Conservation (phyloP, 2,888 invertebrate genomes). For the Drosophila macrospina region DNA sequence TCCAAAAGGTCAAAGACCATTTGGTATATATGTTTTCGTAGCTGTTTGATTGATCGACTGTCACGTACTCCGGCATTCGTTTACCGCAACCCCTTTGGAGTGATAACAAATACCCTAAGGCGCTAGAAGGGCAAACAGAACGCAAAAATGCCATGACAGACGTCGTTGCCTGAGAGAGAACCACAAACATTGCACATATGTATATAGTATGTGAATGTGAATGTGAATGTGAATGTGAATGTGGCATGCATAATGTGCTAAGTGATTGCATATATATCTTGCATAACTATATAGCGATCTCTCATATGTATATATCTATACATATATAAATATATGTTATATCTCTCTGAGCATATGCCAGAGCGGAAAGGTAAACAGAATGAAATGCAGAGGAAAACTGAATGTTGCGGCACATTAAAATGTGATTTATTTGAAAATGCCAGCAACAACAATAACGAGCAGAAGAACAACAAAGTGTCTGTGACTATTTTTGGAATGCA, state of each 20-base stretch:
- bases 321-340: not conserved
- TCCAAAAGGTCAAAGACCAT: slow-evolving; percentile 37
- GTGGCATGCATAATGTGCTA: slow-evolving; percentile 24
- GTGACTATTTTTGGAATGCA: slow-evolving; percentile 66
- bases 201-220: not conserved
- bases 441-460: slow-evolving; percentile 16
- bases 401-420: slow-evolving; percentile 68
- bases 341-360: slow-evolving; percentile 5
- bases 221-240: too few relatives aligned
- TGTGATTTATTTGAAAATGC: slow-evolving; percentile 69
- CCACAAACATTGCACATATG: not conserved
- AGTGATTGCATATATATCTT: slow-evolving; percentile 33
- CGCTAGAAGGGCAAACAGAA: slow-evolving; percentile 25
- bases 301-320: not conserved
- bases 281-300: slow-evolving; percentile 41
- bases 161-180: not conserved
- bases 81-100: slow-evolving; percentile 12
- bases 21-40: not conserved
- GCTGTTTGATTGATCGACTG: slow-evolving; percentile 39
- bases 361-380: slow-evolving; percentile 18
- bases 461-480: slow-evolving; percentile 30
- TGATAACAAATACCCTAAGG: slow-evolving; percentile 27
- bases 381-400: slow-evolving; percentile 21
- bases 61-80: slow-evolving; percentile 11
- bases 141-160: slow-evolving; percentile 8